A percentile compares a stretch with the other conserved stretches of the same genome.
phyloP scores from a whole-genome alignment of 2,113 vertebrate genomes.

The Mola mola region DNA sequence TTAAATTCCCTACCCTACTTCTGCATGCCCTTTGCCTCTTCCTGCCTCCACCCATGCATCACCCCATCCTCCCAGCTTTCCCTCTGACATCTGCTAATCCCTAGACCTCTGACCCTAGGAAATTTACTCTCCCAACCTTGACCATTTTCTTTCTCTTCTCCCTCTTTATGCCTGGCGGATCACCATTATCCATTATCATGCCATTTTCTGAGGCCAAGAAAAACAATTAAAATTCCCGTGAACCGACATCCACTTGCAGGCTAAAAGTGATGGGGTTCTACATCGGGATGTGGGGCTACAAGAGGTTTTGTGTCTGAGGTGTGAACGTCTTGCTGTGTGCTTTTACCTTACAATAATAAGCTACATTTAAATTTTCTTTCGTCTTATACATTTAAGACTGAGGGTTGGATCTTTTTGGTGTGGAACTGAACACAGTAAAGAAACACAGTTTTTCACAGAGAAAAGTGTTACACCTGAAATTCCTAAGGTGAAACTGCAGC shows the following conservation, averaged over 20 bases:
- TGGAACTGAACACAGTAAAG: slow-evolving; percentile 16
- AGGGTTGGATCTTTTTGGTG: slow-evolving; percentile 14
- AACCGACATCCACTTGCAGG: slow-evolving; percentile 69
- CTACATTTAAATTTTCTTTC: too few species aligned
- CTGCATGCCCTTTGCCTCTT: slow-evolving; percentile 37
- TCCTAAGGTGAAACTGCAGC: slow-evolving; percentile 63
- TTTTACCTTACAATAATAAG: slow-evolving; percentile 15
- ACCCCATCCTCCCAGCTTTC: slow-evolving; percentile 61
- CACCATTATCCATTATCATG: slow-evolving; percentile 74
- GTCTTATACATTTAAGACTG: slow-evolving; percentile 15
- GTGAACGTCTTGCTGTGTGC: slow-evolving; percentile 19
- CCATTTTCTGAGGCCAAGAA: slow-evolving; percentile 69
- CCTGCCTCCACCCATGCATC: slow-evolving; percentile 37
- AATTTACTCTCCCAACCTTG: slow-evolving; percentile 79
- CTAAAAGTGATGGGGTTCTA: slow-evolving; percentile 45
- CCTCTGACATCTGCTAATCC: slow-evolving; percentile 84
- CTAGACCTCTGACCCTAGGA: slow-evolving; percentile 83
- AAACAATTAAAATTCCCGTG: slow-evolving; percentile 79
- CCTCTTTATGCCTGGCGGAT: slow-evolving; percentile 58
- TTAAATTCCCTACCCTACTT: slow-evolving; percentile 42
- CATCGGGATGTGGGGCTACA: slow-evolving; percentile 24
- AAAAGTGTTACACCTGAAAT: too few species aligned
- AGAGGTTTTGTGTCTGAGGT: slow-evolving; percentile 8
- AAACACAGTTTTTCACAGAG: too few species aligned
- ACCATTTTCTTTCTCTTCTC: slow-evolving; percentile 68